Conservation (phyloP, 1,140 invertebrate species). For the Meteorus sp. region DNA sequence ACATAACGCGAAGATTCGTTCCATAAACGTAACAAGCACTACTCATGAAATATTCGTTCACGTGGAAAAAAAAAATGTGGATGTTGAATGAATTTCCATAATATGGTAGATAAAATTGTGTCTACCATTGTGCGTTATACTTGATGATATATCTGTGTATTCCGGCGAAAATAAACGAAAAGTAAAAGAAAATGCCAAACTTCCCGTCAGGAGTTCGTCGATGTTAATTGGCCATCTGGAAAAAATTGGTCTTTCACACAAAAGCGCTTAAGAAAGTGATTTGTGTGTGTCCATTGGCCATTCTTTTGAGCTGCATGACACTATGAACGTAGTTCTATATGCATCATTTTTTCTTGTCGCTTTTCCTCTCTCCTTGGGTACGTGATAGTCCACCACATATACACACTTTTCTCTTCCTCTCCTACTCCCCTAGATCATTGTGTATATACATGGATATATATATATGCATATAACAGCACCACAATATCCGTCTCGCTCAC, state of each 20-base stretch:
- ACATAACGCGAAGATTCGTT: too few species aligned
- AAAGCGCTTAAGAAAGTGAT: slow-evolving; percentile 51
- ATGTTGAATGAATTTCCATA: too few species aligned
- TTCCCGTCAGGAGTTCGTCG: background rate
- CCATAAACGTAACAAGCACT: too few species aligned
- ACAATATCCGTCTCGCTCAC: slow-evolving; percentile 23
- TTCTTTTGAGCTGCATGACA: slow-evolving; percentile 46
- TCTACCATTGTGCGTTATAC: too few species aligned
- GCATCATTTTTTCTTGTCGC: slow-evolving; percentile 26
- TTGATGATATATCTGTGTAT: background rate
- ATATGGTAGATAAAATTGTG: too few species aligned
- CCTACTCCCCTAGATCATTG: background rate
- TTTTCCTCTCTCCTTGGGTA: too few species aligned
- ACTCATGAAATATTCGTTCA: too few species aligned
- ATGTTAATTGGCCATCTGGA: slow-evolving; percentile 31
- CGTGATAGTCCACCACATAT: slow-evolving; percentile 22
- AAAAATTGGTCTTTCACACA: slow-evolving; percentile 38
- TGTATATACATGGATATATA: background rate
- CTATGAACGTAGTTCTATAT: background rate
- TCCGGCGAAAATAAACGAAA: background rate
- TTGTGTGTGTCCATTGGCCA: slow-evolving; percentile 51
- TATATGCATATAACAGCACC: background rate
- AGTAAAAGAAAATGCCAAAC: slow-evolving; percentile 1
- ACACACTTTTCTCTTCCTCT: slow-evolving; percentile 27
- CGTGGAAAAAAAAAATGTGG: too few species aligned